Evolutionary conservation across 2,797 vertebrate species (phyloP).

Genomic region (Remorina albescens): DNA sequence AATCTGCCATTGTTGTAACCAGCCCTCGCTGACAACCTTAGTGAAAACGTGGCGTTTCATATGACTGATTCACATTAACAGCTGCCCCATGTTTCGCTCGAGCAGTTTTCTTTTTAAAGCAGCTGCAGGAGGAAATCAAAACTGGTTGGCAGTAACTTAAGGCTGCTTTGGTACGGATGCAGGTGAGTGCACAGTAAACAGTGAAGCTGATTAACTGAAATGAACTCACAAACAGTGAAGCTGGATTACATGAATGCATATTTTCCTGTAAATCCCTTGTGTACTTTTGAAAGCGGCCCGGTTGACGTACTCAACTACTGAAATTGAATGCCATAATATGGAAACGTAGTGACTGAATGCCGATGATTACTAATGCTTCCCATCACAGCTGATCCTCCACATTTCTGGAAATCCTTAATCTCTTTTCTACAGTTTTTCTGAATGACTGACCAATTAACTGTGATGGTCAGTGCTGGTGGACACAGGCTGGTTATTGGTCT

Average conservation of each 20-base stretch:
- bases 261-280: background rate
- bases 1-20: background rate
- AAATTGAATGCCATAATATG: too few species aligned
- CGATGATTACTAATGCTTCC: too few species aligned
- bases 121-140: background rate
- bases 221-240: too few species aligned
- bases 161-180: background rate
- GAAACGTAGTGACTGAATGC: too few species aligned
- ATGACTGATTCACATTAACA: background rate
- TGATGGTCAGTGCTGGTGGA: conserved; percentile 1
- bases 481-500: conserved; percentile 15
- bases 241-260: background rate
- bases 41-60: background rate
- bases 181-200: background rate
- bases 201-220: too few species aligned
- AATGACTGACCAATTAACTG: conserved; percentile 6
- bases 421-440: conserved; percentile 6
- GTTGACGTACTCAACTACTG: too few species aligned
- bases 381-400: background rate
- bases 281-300: background rate
- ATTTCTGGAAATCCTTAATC: conserved; percentile 5
- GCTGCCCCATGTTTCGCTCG: background rate
- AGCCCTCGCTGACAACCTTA: background rate
- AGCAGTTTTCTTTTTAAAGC: background rate
- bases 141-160: background rate